Percentiles rank a stretch among this genome's conserved stretches.
phyloP scores from a whole-genome alignment of 2,113 vertebrate genomes.

The Ochotona curzoniae region DNA sequence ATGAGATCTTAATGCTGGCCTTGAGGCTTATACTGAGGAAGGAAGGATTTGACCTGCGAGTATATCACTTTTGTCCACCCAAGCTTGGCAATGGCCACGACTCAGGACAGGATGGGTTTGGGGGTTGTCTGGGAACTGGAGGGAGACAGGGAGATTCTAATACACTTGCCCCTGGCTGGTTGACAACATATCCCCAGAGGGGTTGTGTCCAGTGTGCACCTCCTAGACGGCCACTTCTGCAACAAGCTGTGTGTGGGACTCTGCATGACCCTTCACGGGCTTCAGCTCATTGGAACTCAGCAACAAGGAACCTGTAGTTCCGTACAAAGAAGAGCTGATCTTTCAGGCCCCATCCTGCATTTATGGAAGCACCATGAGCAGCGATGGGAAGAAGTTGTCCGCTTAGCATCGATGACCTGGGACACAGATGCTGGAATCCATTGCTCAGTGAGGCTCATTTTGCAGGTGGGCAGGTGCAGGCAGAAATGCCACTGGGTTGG shows the following conservation, averaged over 20 bases:
- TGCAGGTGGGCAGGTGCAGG: neutral
- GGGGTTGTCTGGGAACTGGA: neutral
- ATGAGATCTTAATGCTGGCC: neutral
- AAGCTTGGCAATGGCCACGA: neutral
- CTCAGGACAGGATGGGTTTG: neutral
- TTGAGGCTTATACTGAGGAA: neutral
- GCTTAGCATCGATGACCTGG: neutral
- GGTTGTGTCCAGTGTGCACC: too few species aligned
- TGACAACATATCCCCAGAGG: neutral
- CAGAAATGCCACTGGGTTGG: neutral
- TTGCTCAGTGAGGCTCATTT: neutral
- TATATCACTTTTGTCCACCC: neutral
- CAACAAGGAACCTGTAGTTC: neutral
- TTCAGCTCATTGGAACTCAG: neutral
- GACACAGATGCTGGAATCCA: neutral
- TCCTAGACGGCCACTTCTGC: neutral
- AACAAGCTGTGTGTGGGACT: neutral
- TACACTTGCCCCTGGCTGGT: neutral
- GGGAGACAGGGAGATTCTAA: neutral
- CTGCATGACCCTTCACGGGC: neutral
- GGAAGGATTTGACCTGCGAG: neutral
- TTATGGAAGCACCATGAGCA: neutral
- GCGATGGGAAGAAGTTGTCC: accelerated
- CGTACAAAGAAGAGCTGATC: neutral
- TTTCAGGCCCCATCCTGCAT: neutral